phyloP scores from a whole-genome alignment of 2,113 vertebrate species.

The Anarrhichthys ocellatus region DNA sequence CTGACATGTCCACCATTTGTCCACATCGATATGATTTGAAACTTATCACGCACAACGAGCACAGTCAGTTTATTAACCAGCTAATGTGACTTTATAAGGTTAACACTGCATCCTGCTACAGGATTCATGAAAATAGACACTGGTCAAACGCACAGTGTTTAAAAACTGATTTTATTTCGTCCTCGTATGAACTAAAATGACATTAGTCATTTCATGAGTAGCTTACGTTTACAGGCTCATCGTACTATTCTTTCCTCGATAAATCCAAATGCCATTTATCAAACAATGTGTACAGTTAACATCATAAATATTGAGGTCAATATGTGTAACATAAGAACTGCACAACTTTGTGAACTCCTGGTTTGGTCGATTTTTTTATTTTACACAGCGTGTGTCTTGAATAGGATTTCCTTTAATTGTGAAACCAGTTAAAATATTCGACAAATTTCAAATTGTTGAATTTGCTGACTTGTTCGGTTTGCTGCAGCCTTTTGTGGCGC shows the following conservation, averaged over 20 bases:
- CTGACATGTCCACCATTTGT: not conserved
- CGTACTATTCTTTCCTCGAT: not conserved
- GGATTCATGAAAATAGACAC: not conserved
- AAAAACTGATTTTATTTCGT: not conserved
- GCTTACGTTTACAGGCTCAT: not conserved
- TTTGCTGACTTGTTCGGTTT: slow-evolving; percentile 11
- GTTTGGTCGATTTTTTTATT: not conserved
- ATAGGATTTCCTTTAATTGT: not conserved
- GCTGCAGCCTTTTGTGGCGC: slow-evolving; percentile 24
- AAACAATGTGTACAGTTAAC: not conserved
- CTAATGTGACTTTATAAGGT: not conserved
- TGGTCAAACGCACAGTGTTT: too few relatives aligned
- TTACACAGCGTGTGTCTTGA: not conserved
- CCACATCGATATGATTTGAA: not conserved
- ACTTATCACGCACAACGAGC: not conserved
- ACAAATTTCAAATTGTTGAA: not conserved
- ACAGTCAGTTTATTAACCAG: not conserved
- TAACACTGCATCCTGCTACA: not conserved
- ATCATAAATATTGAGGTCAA: not conserved
- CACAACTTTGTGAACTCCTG: not conserved
- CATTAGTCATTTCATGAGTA: not conserved
- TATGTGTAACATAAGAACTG: not conserved
- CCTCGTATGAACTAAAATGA: not conserved
- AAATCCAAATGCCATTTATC: not conserved
- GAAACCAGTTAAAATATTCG: not conserved